Conservation (phyloP, 1,140 invertebrate genomes). For the Ladona fulva region DNA sequence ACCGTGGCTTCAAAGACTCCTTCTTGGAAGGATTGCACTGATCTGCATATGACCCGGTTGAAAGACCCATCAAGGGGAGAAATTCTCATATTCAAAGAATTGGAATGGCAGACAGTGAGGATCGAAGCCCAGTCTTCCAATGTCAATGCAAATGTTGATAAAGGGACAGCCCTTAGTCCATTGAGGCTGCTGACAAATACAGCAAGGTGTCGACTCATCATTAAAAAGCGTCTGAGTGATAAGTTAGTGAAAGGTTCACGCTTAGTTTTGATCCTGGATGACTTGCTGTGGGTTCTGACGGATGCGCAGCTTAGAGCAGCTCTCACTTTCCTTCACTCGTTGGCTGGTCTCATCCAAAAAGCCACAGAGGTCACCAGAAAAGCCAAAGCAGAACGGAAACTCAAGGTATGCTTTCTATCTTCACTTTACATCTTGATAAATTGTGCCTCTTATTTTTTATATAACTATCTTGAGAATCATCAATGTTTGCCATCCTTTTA, state of each 20-base stretch:
- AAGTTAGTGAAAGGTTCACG: slow-evolving; percentile 57
- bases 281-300: slow-evolving; percentile 95
- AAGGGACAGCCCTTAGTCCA: slow-evolving; percentile 74
- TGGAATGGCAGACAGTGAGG: slow-evolving; percentile 92
- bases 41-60: slow-evolving; percentile 79
- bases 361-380: slow-evolving; percentile 74
- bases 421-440: too few species aligned
- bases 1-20: slow-evolving; percentile 87
- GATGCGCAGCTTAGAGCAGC: slow-evolving; percentile 94
- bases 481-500: too few species aligned
- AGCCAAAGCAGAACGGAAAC: slow-evolving; percentile 79
- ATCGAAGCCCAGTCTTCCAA: slow-evolving; percentile 81
- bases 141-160: slow-evolving; percentile 24
- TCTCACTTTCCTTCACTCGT: slow-evolving; percentile 84
- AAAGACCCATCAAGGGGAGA: slow-evolving; percentile 82
- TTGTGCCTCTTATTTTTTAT: too few species aligned
- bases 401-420: slow-evolving; percentile 52
- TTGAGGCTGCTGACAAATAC: slow-evolving; percentile 89
- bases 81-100: slow-evolving; percentile 93
- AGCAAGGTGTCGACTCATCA: slow-evolving; percentile 88
- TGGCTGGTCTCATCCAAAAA: slow-evolving; percentile 74
- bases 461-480: too few species aligned
- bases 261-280: slow-evolving; percentile 86
- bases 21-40: slow-evolving; percentile 64
- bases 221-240: slow-evolving; percentile 90